Percentiles rank a stretch among this genome's conserved stretches.
These are phyloP conservation scores for Hyaena hyaena DNA, from an alignment of 2,113 vertebrate genomes.

Conservation along the genomic window DNA sequence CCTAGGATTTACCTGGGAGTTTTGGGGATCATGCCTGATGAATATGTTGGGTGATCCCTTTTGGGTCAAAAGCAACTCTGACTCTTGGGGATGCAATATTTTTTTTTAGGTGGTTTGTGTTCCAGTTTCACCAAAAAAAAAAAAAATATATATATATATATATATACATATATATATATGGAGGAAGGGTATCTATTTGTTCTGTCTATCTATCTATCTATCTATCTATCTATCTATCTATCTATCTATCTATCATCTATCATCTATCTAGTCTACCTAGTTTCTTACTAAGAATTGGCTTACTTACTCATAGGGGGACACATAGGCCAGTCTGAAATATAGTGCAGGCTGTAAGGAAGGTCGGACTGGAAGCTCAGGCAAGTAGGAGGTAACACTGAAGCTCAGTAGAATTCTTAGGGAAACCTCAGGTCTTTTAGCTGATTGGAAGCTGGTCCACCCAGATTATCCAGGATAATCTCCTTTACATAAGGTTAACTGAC, in stretches of 20 bases:
- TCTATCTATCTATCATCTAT: neutral
- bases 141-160: too few species aligned
- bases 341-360: neutral
- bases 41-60: neutral
- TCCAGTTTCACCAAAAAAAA: neutral
- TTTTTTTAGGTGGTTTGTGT: neutral
- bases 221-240: neutral
- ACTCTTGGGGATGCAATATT: neutral
- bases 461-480: neutral
- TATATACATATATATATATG: too few species aligned
- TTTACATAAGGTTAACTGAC: neutral
- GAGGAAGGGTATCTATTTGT: neutral
- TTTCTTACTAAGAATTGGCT: neutral
- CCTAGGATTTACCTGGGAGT: constrained; percentile 6
- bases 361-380: neutral
- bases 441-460: neutral
- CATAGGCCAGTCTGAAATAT: neutral
- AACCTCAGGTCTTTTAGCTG: neutral
- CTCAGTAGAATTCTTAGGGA: neutral
- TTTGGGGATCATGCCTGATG: neutral
- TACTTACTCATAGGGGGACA: neutral
- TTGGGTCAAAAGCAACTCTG: constrained; percentile 23
- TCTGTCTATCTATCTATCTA: neutral
- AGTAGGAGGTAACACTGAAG: neutral
- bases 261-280: neutral